phyloP scores from a whole-genome alignment of 2,797 vertebrate genomes.

The Chelon labrosus region DNA sequence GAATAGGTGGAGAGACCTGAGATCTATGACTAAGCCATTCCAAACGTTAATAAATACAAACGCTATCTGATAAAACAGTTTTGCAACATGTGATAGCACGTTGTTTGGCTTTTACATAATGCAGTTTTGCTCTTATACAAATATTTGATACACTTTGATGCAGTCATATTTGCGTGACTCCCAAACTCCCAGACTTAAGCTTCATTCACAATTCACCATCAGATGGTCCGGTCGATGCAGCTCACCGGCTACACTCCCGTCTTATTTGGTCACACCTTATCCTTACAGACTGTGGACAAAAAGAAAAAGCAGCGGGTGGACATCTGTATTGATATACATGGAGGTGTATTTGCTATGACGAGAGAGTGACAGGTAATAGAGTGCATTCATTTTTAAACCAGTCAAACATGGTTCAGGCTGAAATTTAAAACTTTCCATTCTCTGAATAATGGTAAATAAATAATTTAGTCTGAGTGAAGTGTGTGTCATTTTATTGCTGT shows the following conservation, averaged over 20 bases:
- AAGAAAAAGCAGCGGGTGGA: not conserved
- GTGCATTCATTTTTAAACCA: not conserved
- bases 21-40: too few relatives aligned
- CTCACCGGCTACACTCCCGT: not conserved
- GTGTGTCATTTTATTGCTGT: not conserved
- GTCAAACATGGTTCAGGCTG: not conserved
- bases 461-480: not conserved
- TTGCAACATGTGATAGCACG: not conserved
- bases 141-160: not conserved
- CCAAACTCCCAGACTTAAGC: too few relatives aligned
- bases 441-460: too few relatives aligned
- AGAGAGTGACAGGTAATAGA: not conserved
- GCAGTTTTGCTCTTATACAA: not conserved
- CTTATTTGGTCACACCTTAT: not conserved
- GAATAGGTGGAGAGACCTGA: too few relatives aligned
- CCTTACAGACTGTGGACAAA: not conserved
- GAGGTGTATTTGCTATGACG: not conserved
- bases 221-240: too few relatives aligned
- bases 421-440: too few relatives aligned
- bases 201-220: too few relatives aligned
- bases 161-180: not conserved
- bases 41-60: not conserved
- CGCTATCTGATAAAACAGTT: not conserved
- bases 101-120: not conserved
- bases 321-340: not conserved